A percentile compares a stretch with the other conserved stretches of the same genome.
These are phyloP conservation scores for Leptopterna dolabrata DNA, from an alignment of 2,888 invertebrate species.

Conservation along the genomic window DNA sequence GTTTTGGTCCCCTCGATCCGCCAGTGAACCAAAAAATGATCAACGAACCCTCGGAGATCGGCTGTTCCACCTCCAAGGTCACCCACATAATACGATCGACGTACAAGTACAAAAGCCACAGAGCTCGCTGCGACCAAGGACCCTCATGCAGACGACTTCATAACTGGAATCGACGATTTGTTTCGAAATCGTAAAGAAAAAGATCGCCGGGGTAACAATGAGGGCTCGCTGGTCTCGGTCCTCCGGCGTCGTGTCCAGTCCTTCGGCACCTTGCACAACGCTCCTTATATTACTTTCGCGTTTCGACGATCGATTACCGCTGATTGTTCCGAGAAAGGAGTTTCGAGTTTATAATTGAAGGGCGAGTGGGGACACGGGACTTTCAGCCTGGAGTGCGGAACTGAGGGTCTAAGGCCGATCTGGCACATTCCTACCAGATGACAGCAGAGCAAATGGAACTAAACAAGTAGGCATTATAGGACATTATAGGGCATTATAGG, in stretches of 20 bases:
- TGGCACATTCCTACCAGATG: no score
- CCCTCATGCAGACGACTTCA: background rate
- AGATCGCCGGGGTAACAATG: background rate
- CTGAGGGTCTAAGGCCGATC: no score
- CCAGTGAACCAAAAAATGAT: background rate
- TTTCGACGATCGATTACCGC: background rate
- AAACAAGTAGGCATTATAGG: no score
- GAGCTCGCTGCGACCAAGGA: background rate
- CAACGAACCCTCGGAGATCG: background rate
- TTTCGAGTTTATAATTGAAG: no score
- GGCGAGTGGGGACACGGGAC: no score
- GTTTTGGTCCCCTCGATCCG: background rate
- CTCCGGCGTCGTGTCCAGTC: background rate
- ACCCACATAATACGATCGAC: background rate
- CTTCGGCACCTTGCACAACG: background rate
- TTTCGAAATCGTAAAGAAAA: conserved; percentile 15
- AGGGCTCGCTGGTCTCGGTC: background rate
- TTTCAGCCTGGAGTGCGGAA: no score
- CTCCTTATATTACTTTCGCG: background rate
- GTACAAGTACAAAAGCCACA: background rate
- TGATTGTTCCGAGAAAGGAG: background rate
- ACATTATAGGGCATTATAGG: no score
- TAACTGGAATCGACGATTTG: background rate
- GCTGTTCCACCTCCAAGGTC: background rate
- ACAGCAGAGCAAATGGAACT: no score